Percentiles rank a stretch among this genome's conserved stretches.
These are phyloP conservation scores for Chaetoderma sp. DNA, from an alignment of 2,888 invertebrate species.

Conservation along the genomic window DNA sequence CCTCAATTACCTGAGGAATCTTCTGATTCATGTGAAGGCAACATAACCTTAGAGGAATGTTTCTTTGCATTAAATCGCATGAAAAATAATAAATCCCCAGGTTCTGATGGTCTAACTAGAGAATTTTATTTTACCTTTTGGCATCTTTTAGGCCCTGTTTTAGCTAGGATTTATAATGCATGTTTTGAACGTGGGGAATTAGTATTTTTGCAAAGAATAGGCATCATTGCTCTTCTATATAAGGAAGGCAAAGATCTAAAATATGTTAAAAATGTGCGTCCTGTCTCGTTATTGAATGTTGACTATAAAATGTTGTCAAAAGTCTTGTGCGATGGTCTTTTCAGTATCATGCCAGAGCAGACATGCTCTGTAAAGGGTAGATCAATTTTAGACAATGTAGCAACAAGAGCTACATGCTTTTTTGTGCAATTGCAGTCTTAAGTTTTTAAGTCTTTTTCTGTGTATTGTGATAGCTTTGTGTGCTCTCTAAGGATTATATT, in stretches of 20 bases:
- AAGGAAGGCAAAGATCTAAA: slow-evolving; percentile 31
- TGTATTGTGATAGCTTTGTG: no score
- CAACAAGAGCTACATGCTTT: no score
- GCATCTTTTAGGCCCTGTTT: neutral
- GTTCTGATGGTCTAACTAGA: slow-evolving; percentile 11
- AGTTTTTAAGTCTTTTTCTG: no score
- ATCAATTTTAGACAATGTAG: slow-evolving; percentile 40
- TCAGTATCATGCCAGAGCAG: slow-evolving; percentile 34
- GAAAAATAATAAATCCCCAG: slow-evolving; percentile 10
- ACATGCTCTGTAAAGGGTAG: slow-evolving; percentile 39
- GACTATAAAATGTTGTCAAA: slow-evolving; percentile 43
- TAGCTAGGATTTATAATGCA: neutral
- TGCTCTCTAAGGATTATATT: no score
- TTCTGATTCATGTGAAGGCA: neutral
- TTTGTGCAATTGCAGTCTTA: no score
- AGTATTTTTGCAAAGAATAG: neutral
- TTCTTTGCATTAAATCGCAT: neutral
- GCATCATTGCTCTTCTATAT: slow-evolving; percentile 29
- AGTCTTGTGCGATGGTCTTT: slow-evolving; percentile 20
- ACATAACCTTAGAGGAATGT: neutral
- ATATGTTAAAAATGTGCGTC: slow-evolving; percentile 38
- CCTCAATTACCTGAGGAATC: neutral
- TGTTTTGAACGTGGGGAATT: neutral
- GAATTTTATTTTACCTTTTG: slow-evolving; percentile 16
- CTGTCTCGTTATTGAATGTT: slow-evolving; percentile 40